Conservation (phyloP, 2,888 invertebrate genomes). For the Cerastoderma edule region DNA sequence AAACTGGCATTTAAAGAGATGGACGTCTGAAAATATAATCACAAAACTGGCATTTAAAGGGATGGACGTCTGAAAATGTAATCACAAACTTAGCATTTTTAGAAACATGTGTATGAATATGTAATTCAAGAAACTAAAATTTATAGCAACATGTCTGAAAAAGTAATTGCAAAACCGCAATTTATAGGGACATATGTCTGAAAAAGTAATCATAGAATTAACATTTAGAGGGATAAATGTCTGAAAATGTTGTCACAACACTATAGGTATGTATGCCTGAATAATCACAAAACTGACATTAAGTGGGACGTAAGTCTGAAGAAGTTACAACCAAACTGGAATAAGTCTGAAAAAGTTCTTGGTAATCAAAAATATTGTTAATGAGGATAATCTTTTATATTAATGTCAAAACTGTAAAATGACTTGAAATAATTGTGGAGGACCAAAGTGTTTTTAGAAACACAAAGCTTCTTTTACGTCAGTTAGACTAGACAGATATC, state of each 20-base stretch:
- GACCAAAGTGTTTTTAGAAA: too few species aligned
- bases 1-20: constrained; percentile 83
- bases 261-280: constrained; percentile 81
- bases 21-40: constrained; percentile 77
- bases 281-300: constrained; percentile 83
- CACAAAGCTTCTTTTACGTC: too few species aligned
- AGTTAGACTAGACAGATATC: too few species aligned
- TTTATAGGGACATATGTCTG: too few species aligned
- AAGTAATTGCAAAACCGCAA: too few species aligned
- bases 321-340: too few species aligned
- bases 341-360: too few species aligned
- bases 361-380: too few species aligned
- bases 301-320: constrained; percentile 83
- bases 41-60: constrained; percentile 80
- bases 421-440: too few species aligned
- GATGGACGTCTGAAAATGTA: constrained; percentile 83
- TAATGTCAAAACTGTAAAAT: too few species aligned
- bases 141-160: too few species aligned
- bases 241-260: constrained; percentile 65
- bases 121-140: neutral
- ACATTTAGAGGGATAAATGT: constrained; percentile 83
- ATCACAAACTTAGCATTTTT: constrained; percentile 83
- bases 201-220: constrained; percentile 83
- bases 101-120: constrained; percentile 82
- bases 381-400: too few species aligned